Evolutionary conservation across 2,797 vertebrate genomes (phyloP), one percentile per base, ranked within the genome.

Genomic region (Phyllotis vaccarum): DNA sequence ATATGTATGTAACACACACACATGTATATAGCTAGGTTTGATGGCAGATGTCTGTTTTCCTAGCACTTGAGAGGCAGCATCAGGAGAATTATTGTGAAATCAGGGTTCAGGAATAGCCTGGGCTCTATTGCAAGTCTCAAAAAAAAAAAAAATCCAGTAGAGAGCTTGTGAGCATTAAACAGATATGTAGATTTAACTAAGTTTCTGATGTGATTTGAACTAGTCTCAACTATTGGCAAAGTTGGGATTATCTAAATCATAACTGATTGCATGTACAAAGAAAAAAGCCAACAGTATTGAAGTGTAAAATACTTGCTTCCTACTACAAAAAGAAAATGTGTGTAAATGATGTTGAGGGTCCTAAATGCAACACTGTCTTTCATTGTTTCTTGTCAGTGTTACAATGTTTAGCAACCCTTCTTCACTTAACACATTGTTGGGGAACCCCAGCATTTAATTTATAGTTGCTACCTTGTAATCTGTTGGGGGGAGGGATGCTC

Each of bases 401-500:
- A 85, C 24, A 72, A 60, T 52, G 46, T 58, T 24, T 74, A 78
- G 24, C 19, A 82, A 40, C 58, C 66, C 29, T 64, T 85, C 22
- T 58, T 85, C n/a, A 60, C 72, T 72, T 82, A 31, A 58, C 13
- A 56, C 60, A 78, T 6, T 46, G 64, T 54, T 22, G 82, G 43
- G 56, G 37, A 82, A 91, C 34, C 16, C 49, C 29, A 64, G 40
- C 46, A 31, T 92, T 97, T 86, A 43, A 79, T 91, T 94, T 85
- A 24, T 56, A 54, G 52, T 34, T 70, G 49, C n/a, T 89, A 76
- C 37, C 40, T 74, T 82, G 52, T 86, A 58, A 80, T 74, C 5
- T 78, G 1, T 31, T 2, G 0, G 14, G 5, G 29, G 11, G 0
- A 21, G 6, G 24, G 5, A 0, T 9, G 19, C 17, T 91, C 58